Evolutionary conservation across 2,113 vertebrate genomes (phyloP), one percentile per base, ranked within the genome.

Genomic region (Trogon surrucura): DNA sequence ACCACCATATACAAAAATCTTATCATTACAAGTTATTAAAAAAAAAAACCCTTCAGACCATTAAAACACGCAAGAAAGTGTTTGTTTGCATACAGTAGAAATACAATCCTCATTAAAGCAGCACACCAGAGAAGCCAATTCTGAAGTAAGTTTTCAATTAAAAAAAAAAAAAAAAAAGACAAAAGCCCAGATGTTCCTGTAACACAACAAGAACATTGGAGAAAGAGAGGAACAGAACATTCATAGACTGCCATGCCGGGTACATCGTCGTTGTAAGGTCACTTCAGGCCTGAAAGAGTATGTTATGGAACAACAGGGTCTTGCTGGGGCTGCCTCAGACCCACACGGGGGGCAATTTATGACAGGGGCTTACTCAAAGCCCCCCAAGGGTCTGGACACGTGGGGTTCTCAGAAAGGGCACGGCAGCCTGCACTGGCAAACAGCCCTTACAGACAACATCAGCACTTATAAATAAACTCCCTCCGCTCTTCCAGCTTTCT

Each of bases 81-180:
- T 93, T 91, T 85, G 38, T 91, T 90, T 96, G 79, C 93, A 82
- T 88, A 95, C 85, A 92, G 89, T 88, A 97, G 89, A 96, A 94
- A 96, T 90, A 94, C 94, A 96, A 66, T 93, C 92, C 87, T 94
- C 91, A 69, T 89, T 91, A 78, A 93, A 97, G 89, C 94, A 93
- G 91, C 89, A 78, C 72, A 84, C 73, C 19, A 0, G 77, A 87
- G 87, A 94, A 86, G 94, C 93, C 95, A 94, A 83, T 57, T 74
- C 44, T 71, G 78, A 89, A 58, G 51, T 36, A 94, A 41, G 34
- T 85, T 81, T 80, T 92, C 75, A 65, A 71, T 96, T 96, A 62
- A 74, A 93, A 95, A 95, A 93, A 22, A 47, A 16, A 47, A 47
- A 41, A 13, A 41, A 11, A 41, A 13, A 41, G 72, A 96, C 62